Evolutionary conservation across 2,888 invertebrate genomes (phyloP).

Genomic region (Barypeithes pellucidus): DNA sequence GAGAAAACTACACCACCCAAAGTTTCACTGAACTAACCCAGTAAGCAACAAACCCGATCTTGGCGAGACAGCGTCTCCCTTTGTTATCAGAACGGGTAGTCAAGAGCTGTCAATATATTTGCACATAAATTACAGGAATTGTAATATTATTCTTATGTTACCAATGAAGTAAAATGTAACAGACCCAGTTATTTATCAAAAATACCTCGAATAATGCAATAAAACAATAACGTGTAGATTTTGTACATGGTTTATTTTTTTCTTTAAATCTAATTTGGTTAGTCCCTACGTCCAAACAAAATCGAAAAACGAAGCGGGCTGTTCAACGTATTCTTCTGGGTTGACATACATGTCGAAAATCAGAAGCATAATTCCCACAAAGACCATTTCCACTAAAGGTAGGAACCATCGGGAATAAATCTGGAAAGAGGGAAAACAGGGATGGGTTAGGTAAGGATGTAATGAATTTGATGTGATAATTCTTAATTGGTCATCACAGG

Average conservation of each 20-base stretch:
- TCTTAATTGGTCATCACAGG: too few species aligned
- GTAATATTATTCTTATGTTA: too few species aligned
- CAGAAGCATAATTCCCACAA: slow-evolving; percentile 63
- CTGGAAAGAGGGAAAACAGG: slow-evolving; percentile 59
- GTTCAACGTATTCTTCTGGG: slow-evolving; percentile 67
- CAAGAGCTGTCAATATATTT: too few species aligned
- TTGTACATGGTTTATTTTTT: slow-evolving; percentile 36
- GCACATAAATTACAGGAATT: too few species aligned
- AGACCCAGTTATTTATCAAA: background rate
- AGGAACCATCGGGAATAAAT: slow-evolving; percentile 60
- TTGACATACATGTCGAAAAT: slow-evolving; percentile 67
- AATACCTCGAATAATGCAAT: slow-evolving; percentile 7
- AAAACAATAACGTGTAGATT: slow-evolving; percentile 36
- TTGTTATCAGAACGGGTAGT: too few species aligned
- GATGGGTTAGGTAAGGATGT: slow-evolving; percentile 32
- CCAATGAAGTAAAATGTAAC: too few species aligned
- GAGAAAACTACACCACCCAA: too few species aligned
- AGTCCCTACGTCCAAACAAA: slow-evolving; percentile 41
- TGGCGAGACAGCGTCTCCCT: too few species aligned
- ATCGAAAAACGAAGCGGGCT: slow-evolving; percentile 40
- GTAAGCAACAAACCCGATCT: too few species aligned
- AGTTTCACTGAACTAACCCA: too few species aligned
- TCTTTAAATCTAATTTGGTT: slow-evolving; percentile 42
- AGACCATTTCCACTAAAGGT: slow-evolving; percentile 61
- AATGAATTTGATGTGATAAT: too few species aligned